Percentiles rank a stretch among this genome's conserved stretches.
Conservation (phyloP, 2,888 invertebrate genomes). For the Cosmorhoe ocellata region DNA sequence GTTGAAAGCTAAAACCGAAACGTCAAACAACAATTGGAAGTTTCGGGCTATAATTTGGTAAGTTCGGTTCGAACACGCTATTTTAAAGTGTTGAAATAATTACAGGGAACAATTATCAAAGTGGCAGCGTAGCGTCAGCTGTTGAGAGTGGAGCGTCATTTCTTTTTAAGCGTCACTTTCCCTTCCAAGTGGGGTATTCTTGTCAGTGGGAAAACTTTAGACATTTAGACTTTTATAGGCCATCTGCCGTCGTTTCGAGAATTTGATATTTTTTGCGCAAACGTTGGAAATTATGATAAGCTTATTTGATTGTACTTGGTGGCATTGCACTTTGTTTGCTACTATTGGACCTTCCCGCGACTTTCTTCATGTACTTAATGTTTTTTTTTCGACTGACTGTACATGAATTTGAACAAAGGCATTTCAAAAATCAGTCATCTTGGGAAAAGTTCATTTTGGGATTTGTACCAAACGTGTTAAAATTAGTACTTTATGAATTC, state of each 20-base stretch:
- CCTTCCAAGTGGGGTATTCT: conserved; percentile 40
- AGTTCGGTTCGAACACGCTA: conserved; percentile 52
- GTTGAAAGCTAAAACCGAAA: background rate
- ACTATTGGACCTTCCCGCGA: too few relatives aligned
- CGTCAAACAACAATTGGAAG: conserved; percentile 35
- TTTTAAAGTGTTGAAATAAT: conserved; percentile 60
- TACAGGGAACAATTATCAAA: conserved; percentile 59
- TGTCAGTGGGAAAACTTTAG: conserved; percentile 59
- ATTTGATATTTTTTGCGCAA: conserved; percentile 34
- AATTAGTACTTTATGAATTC: too few relatives aligned
- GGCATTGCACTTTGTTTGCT: too few relatives aligned
- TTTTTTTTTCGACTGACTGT: too few relatives aligned
- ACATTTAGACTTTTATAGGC: conserved; percentile 64
- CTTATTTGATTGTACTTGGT: background rate
- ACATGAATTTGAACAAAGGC: too few relatives aligned
- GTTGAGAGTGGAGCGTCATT: conserved; percentile 53
- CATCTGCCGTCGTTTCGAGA: conserved; percentile 53
- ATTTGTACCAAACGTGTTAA: too few relatives aligned
- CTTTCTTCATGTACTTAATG: too few relatives aligned
- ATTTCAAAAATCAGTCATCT: too few relatives aligned
- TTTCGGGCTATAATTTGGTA: conserved; percentile 48
- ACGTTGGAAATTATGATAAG: background rate
- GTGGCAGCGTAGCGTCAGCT: conserved; percentile 57
- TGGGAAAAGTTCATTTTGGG: too few relatives aligned
- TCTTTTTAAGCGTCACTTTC: conserved; percentile 50